Conservation (phyloP, 2,888 invertebrate species). For the Lasioglossum lativentre region DNA sequence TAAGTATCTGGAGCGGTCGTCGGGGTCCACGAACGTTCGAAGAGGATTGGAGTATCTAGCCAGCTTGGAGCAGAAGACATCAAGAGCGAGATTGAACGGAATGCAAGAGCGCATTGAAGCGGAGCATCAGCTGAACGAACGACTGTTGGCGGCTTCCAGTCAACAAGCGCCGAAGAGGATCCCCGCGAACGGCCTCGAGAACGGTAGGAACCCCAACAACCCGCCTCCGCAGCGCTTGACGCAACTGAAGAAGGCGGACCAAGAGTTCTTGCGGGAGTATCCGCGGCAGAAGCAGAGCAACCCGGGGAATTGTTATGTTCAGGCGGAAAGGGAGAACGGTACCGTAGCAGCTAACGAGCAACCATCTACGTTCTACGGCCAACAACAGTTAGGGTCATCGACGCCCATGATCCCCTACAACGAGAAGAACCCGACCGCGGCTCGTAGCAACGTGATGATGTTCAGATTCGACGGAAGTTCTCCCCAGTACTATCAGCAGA, state of each 20-base stretch:
- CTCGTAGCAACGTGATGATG: background rate
- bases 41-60: conserved; percentile 72
- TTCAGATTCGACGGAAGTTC: conserved; percentile 30
- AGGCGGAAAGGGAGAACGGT: conserved; percentile 70
- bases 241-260: conserved; percentile 28
- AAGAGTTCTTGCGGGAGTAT: conserved; percentile 54
- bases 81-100: conserved; percentile 71
- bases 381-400: background rate
- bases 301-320: conserved; percentile 42
- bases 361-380: background rate
- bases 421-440: conserved; percentile 32
- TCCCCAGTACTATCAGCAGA: conserved; percentile 59
- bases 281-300: conserved; percentile 62
- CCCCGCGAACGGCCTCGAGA: conserved; percentile 77
- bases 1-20: conserved; percentile 67
- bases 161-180: conserved; percentile 37
- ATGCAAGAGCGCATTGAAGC: conserved; percentile 68
- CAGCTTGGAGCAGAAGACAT: conserved; percentile 62
- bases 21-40: conserved; percentile 50
- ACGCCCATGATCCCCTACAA: conserved; percentile 16
- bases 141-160: background rate
- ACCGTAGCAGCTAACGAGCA: background rate
- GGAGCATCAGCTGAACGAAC: conserved; percentile 32
- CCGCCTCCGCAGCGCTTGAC: conserved; percentile 48
- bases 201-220: conserved; percentile 73